phyloP scores from a whole-genome alignment of 2,797 vertebrate species.

The Argentina silus region DNA sequence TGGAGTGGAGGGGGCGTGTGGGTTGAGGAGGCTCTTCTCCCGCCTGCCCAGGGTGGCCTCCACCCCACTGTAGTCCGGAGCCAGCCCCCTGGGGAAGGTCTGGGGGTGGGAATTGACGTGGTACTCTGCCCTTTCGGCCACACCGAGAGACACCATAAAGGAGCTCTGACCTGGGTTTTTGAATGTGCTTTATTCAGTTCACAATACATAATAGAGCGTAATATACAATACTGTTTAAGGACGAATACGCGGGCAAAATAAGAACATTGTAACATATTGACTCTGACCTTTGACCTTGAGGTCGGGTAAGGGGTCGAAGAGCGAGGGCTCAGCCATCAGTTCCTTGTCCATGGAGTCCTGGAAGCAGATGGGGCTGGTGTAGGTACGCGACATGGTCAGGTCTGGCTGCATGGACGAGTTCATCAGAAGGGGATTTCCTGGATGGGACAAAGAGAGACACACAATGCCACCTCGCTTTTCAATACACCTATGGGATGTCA shows the following conservation, averaged over 20 bases:
- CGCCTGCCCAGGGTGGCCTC: slow-evolving; percentile 73
- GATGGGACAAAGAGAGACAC: background rate
- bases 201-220: background rate
- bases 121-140: slow-evolving; percentile 84
- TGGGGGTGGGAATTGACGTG: slow-evolving; percentile 84
- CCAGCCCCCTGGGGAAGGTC: slow-evolving; percentile 87
- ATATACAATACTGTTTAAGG: background rate
- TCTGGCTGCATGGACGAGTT: slow-evolving; percentile 94
- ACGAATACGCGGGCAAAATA: background rate
- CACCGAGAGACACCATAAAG: slow-evolving; percentile 83
- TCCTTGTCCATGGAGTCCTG: slow-evolving; percentile 96
- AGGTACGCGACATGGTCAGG: slow-evolving; percentile 90
- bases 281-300: slow-evolving; percentile 91
- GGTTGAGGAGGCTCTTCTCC: slow-evolving; percentile 78
- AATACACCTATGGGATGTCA: background rate
- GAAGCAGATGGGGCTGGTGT: slow-evolving; percentile 95
- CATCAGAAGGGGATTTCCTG: slow-evolving; percentile 94
- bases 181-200: background rate
- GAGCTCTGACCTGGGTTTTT: slow-evolving; percentile 79
- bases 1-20: slow-evolving; percentile 73
- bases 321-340: slow-evolving; percentile 76
- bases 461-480: too few relatives aligned
- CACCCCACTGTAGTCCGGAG: slow-evolving; percentile 76
- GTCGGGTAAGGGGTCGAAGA: slow-evolving; percentile 91
- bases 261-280: background rate